Percentiles rank a stretch among this genome's conserved stretches.
phyloP scores from a whole-genome alignment of 2,888 invertebrate species.

The Meghimatium bilineatum region DNA sequence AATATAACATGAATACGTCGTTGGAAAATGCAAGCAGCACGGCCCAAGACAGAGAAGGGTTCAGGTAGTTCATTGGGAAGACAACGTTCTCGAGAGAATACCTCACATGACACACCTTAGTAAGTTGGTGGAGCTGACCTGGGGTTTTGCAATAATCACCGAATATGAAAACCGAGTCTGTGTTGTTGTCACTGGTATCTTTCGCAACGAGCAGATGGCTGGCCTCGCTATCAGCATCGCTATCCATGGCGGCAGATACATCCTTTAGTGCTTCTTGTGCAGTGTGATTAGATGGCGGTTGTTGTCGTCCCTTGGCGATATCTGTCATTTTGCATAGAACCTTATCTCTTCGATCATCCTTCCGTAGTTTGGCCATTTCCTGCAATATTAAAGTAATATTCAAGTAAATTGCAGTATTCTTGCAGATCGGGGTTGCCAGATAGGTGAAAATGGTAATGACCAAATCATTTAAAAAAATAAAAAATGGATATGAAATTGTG shows the following conservation, averaged over 20 bases:
- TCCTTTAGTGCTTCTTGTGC: slow-evolving; percentile 30
- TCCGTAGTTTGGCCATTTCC: slow-evolving; percentile 72
- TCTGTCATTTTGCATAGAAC: slow-evolving; percentile 64
- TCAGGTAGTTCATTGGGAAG: no score
- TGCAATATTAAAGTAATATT: background rate
- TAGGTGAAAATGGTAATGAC: no score
- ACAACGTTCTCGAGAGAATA: no score
- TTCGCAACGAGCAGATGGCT: slow-evolving; percentile 54
- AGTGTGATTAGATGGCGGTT: slow-evolving; percentile 38
- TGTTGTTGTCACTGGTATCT: slow-evolving; percentile 54
- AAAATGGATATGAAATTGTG: no score
- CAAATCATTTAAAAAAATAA: no score
- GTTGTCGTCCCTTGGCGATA: slow-evolving; percentile 50
- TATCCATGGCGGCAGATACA: background rate
- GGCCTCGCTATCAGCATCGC: slow-evolving; percentile 48
- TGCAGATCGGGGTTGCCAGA: no score
- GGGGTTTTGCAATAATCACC: slow-evolving; percentile 52
- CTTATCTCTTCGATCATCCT: slow-evolving; percentile 70
- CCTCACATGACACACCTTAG: no score
- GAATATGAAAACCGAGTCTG: slow-evolving; percentile 63
- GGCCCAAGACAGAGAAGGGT: no score
- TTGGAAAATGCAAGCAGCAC: no score
- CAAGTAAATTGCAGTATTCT: background rate
- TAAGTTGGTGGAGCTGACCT: background rate
- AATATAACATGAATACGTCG: no score